phyloP scores from a whole-genome alignment of 53 echinoderm and acorn worm species.

The Mesocentrotus franciscanus region DNA sequence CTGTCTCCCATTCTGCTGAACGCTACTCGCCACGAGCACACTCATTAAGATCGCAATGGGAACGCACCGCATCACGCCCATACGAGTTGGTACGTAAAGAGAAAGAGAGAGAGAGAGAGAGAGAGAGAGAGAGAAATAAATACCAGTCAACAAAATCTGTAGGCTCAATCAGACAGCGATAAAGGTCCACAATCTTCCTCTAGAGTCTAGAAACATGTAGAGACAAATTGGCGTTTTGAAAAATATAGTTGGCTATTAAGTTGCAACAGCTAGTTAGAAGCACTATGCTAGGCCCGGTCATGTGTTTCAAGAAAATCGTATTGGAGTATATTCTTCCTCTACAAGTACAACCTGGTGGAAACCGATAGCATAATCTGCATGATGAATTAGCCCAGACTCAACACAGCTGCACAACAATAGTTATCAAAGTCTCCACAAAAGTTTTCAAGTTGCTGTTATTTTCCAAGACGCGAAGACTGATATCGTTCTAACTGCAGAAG shows the following conservation, averaged over 20 bases:
- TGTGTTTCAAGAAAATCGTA: background rate
- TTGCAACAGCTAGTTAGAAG: background rate
- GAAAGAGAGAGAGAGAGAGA: background rate
- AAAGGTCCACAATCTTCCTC: background rate
- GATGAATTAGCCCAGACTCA: background rate
- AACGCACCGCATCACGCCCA: conserved; percentile 18
- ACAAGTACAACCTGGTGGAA: background rate
- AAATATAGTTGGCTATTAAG: background rate
- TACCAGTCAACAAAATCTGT: background rate
- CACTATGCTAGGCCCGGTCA: too few relatives aligned
- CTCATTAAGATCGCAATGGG: background rate
- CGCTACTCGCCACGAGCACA: conserved; percentile 5
- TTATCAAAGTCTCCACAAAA: background rate
- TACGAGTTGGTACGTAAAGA: background rate
- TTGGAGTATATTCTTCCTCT: background rate
- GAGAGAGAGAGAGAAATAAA: background rate
- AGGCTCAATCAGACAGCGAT: background rate
- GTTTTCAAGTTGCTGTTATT: background rate
- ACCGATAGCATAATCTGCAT: background rate
- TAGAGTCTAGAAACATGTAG: background rate
- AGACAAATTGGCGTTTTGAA: background rate
- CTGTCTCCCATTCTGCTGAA: conserved; percentile 14
- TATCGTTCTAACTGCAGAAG: background rate
- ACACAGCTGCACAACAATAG: background rate
- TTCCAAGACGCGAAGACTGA: background rate